These are phyloP conservation scores for Eurytoma adleriae DNA, from an alignment of 2,888 invertebrate genomes.

Conservation along the genomic window DNA sequence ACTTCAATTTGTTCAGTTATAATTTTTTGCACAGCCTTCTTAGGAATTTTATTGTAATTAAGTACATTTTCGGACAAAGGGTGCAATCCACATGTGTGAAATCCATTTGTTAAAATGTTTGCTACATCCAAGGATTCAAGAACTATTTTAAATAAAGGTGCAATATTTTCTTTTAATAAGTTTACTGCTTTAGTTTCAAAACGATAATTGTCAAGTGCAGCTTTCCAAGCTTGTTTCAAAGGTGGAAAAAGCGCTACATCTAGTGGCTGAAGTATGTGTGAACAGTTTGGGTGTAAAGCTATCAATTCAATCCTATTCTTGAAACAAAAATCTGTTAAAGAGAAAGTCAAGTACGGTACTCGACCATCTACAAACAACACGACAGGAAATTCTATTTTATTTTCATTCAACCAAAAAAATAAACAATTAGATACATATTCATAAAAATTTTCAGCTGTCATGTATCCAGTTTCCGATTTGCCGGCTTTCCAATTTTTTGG, in stretches of 20 bases:
- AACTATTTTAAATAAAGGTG: slow-evolving; percentile 12
- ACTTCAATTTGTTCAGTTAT: slow-evolving; percentile 7
- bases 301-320: slow-evolving; percentile 59
- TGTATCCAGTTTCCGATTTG: slow-evolving; percentile 18
- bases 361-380: slow-evolving; percentile 62
- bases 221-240: slow-evolving; percentile 44
- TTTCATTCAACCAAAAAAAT: slow-evolving; percentile 57
- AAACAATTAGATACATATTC: slow-evolving; percentile 61
- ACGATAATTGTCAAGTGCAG: not conserved
- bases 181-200: not conserved
- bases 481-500: slow-evolving; percentile 13
- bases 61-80: slow-evolving; percentile 19
- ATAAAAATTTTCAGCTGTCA: slow-evolving; percentile 54
- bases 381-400: slow-evolving; percentile 57
- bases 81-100: slow-evolving; percentile 23
- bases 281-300: slow-evolving; percentile 57
- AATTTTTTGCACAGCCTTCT: slow-evolving; percentile 15
- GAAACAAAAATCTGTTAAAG: slow-evolving; percentile 58
- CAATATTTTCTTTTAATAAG: slow-evolving; percentile 19
- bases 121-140: not conserved
- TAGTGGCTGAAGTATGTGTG: slow-evolving; percentile 58
- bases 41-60: slow-evolving; percentile 29
- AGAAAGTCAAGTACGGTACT: slow-evolving; percentile 58
- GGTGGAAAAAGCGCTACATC: slow-evolving; percentile 58
- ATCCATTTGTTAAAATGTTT: slow-evolving; percentile 20